These are phyloP conservation scores for Drosophila nikananu DNA, from an alignment of 1,140 invertebrate species.

Conservation along the genomic window DNA sequence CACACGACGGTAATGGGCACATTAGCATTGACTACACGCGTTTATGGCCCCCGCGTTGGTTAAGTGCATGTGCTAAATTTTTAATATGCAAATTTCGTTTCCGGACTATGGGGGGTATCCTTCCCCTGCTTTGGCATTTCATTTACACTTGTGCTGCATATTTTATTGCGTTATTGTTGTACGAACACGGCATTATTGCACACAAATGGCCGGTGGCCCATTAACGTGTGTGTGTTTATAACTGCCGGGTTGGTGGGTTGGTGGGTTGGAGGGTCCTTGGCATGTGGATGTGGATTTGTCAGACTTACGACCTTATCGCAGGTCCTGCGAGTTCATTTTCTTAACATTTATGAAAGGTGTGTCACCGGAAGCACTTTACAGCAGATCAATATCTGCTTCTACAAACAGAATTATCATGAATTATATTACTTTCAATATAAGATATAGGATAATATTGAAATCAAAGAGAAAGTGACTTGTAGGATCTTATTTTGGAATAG, in stretches of 20 bases:
- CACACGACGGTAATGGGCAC: constrained; percentile 73
- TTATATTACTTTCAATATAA: too few relatives aligned
- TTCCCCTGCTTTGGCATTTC: constrained; percentile 59
- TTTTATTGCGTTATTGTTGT: constrained; percentile 64
- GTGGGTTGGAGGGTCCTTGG: too few relatives aligned
- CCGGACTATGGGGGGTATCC: not conserved
- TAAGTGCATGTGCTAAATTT: constrained; percentile 80
- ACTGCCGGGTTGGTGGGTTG: constrained; percentile 7
- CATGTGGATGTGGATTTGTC: constrained; percentile 2
- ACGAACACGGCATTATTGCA: constrained; percentile 61
- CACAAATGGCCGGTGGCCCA: constrained; percentile 74
- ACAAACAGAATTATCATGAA: too few relatives aligned
- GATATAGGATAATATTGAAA: too few relatives aligned
- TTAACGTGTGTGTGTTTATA: constrained; percentile 43
- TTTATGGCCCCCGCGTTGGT: constrained; percentile 47
- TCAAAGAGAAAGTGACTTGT: too few relatives aligned
- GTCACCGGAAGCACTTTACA: not conserved
- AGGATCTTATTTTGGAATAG: too few relatives aligned
- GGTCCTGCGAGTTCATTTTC: constrained; percentile 55
- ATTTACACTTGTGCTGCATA: constrained; percentile 80
- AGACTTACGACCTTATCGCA: constrained; percentile 12
- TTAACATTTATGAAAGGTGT: constrained; percentile 40
- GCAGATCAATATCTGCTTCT: constrained; percentile 3
- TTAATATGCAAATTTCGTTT: constrained; percentile 74
- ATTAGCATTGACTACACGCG: constrained; percentile 80